These are phyloP conservation scores for Trachurus trachurus DNA, from an alignment of 2,797 vertebrate species.

Conservation along the genomic window DNA sequence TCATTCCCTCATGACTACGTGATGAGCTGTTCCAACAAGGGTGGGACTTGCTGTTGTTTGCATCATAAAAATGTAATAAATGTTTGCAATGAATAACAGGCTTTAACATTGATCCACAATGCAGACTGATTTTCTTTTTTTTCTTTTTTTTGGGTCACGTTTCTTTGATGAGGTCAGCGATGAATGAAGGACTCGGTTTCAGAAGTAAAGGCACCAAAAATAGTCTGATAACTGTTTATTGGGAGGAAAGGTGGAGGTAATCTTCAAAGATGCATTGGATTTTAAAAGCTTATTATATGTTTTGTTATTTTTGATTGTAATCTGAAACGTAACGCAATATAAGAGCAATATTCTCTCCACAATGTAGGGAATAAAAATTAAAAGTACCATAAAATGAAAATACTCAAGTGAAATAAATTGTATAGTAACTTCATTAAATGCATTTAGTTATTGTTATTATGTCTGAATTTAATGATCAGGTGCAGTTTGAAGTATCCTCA, in stretches of 20 bases:
- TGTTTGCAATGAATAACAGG: constrained; percentile 87
- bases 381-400: not conserved
- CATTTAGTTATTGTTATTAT: no score
- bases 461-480: not conserved
- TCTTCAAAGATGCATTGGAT: not conserved
- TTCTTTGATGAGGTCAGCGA: not conserved
- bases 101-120: constrained; percentile 66
- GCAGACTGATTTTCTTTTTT: constrained; percentile 30
- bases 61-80: constrained; percentile 88
- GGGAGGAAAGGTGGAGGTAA: no score
- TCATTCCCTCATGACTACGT: constrained; percentile 76
- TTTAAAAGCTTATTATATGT: no score
- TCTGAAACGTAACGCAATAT: not conserved
- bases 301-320: not conserved
- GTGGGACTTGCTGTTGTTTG: constrained; percentile 81
- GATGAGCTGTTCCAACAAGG: constrained; percentile 78
- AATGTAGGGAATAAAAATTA: not conserved
- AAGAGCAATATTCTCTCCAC: not conserved
- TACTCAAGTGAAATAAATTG: not conserved
- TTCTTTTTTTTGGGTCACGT: constrained; percentile 6
- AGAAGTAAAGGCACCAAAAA: not conserved
- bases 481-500: not conserved
- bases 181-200: not conserved
- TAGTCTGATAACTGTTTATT: not conserved
- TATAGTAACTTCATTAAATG: no score